Base-by-base conservation (phyloP, 2,888 invertebrate genomes). In the Coleophora flavipennella region DNA sequence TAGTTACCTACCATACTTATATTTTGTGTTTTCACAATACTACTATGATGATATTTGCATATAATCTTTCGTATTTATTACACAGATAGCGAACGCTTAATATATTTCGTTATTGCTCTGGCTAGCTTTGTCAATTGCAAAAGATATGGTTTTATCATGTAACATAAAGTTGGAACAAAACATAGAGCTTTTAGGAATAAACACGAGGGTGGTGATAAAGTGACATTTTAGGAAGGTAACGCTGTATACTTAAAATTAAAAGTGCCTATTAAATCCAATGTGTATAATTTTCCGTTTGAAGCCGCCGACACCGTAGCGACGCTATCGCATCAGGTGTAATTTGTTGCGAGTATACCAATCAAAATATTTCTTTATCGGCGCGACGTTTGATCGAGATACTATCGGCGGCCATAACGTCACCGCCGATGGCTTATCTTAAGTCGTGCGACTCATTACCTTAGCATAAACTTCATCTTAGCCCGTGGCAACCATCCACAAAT, bases 341-440 rank as follows among this genome's bases (percentile, higher is more conserved):
- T 77, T 77, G 71, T 75, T 62, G 65, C 61, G 47, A 59, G 57
- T 50, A 48, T 54, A 59, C 61, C 61, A 70, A 76, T 77, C 74
- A 75, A 74, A 78, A 75, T 71, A 76, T 77, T 79, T 75, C 61
- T 73, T 69, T 67, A 73, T 71, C 62, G 55, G 44, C 47, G 45
- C 52, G 48, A 46, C 49, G 50, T 45, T 41, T 54, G 55, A 63
- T 65, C 53, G 57, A 53, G 76, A 78, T 77, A 55, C 47, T 68
- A 77, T 79, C 76, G 49, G 46, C n/a, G 44, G 49, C 53, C 62
- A 65, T 74, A 73, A 72, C 62, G 66, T 68, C 62, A 57, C 58
- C 57, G 59, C 50, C 49, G 63, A 68, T 66, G 60, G 53, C 61
- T 68, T 74, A 69, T 75, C 71, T 66, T 45, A 42, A 58, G 52